These are phyloP conservation scores for Urocynchramus pylzowi DNA, from an alignment of 2,113 vertebrate genomes.

Conservation along the genomic window DNA sequence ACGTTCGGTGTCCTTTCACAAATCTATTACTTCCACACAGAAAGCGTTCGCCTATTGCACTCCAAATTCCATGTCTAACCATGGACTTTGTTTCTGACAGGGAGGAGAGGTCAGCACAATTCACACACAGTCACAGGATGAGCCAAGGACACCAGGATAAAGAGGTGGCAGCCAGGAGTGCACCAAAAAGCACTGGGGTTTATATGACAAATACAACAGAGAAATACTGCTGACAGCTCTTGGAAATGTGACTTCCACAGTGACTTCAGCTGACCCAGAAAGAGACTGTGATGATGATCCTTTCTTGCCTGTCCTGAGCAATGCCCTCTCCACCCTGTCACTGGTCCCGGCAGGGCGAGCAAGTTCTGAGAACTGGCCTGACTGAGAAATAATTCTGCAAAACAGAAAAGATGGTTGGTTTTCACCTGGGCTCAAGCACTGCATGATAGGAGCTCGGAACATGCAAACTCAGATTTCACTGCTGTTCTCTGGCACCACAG, in stretches of 20 bases:
- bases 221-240: not conserved
- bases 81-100: not conserved
- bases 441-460: not conserved
- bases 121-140: fast-evolving
- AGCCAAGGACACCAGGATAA: not conserved
- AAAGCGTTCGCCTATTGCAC: fast-evolving
- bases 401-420: not conserved
- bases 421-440: not conserved
- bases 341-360: not conserved
- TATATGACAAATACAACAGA: not conserved
- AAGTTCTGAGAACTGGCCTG: not conserved
- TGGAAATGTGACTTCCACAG: not conserved
- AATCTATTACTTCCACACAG: not conserved
- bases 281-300: not conserved
- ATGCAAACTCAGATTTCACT: not conserved
- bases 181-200: not conserved
- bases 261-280: not conserved
- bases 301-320: not conserved
- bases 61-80: not conserved
- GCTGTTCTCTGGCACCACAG: too few relatives aligned
- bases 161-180: not conserved
- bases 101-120: not conserved
- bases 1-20: too few relatives aligned
- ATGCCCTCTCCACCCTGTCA: not conserved
- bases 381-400: not conserved